Base-by-base conservation (phyloP, 2,797 vertebrate genomes). In the Cyprinella venusta region DNA sequence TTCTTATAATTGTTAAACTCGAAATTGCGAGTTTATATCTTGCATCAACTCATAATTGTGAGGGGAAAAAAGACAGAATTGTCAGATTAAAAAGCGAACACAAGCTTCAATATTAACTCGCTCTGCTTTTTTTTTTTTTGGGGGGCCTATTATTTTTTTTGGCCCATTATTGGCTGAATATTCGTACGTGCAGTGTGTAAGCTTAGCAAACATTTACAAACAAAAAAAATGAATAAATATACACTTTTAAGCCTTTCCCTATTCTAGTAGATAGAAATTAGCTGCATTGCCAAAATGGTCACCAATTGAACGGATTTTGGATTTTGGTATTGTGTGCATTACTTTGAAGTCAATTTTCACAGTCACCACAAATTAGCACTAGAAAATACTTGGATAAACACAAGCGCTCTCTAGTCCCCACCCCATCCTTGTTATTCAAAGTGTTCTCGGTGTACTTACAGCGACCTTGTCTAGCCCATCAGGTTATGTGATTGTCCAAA, bases 401-500 rank as follows among this genome's bases (percentile, higher is more conserved):
- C 38, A 50, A 75, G n/a, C 18, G 1, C 52, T 80, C 67, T 42
- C 36, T 9, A 30, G 24, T 68, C 30, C 45, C 40, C n/a, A 64
- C 24, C 24, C 13, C 4, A 3, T 67, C 6, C 61, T 65, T 78
- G 61, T 33, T 50, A 54, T 68, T 68, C 21, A 64, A 50, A 48
- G 12, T 2, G 2, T 69, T 52, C 26, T 82, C 63, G 0, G 50
- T 83, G 74, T 48, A 56, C 63, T 82, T 33, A 33, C 81, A 13
- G 38, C 61, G 54, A 78, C 42, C 54, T 83, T 69, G 26, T 48
- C 40, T 6, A 19, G 38, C 38, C n/a, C 56, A 70, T 83, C 54
- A 78, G n/a, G 21, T 8, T 63, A 48, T 50, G 15, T 78, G 40
- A 71, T 78, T 78, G 54, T 71, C 67, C 26, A 78, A 64, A 78